These are phyloP conservation scores for Gymnarchus niloticus DNA, from an alignment of 2,113 vertebrate genomes.

Conservation along the genomic window DNA sequence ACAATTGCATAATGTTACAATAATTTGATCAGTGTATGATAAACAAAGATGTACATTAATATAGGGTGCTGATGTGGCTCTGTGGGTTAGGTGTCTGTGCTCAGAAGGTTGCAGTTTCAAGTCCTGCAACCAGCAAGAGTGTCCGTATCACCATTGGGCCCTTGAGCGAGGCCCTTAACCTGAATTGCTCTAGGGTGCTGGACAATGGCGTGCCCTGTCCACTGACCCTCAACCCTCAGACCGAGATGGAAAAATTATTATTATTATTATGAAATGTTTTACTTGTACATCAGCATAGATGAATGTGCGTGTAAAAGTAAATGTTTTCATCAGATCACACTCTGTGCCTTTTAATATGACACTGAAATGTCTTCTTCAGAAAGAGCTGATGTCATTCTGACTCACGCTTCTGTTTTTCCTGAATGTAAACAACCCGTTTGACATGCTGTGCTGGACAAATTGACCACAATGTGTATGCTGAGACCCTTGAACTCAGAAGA, in stretches of 20 bases:
- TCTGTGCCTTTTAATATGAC: too few relatives aligned
- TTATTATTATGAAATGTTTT: neutral
- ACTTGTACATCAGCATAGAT: neutral
- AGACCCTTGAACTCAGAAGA: conserved; percentile 51
- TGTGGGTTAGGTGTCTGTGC: too few relatives aligned
- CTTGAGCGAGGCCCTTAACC: too few relatives aligned
- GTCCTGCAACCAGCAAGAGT: too few relatives aligned
- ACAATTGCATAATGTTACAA: neutral
- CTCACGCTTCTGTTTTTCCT: conserved; percentile 40
- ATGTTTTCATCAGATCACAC: neutral
- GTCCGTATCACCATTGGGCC: too few relatives aligned
- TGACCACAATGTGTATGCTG: conserved; percentile 30
- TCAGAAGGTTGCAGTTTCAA: too few relatives aligned
- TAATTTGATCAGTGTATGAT: neutral
- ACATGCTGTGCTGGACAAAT: conserved; percentile 33
- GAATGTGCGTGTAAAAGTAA: neutral
- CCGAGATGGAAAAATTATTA: neutral
- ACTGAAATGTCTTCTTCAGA: too few relatives aligned
- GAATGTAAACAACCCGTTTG: conserved; percentile 31
- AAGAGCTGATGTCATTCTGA: neutral
- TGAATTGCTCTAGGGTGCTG: too few relatives aligned
- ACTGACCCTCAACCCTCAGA: too few relatives aligned
- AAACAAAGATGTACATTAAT: neutral
- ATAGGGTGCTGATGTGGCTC: neutral
- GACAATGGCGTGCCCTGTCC: too few relatives aligned